Evolutionary conservation across 2,797 vertebrate genomes (phyloP).

Genomic region (Cossypha caffra): DNA sequence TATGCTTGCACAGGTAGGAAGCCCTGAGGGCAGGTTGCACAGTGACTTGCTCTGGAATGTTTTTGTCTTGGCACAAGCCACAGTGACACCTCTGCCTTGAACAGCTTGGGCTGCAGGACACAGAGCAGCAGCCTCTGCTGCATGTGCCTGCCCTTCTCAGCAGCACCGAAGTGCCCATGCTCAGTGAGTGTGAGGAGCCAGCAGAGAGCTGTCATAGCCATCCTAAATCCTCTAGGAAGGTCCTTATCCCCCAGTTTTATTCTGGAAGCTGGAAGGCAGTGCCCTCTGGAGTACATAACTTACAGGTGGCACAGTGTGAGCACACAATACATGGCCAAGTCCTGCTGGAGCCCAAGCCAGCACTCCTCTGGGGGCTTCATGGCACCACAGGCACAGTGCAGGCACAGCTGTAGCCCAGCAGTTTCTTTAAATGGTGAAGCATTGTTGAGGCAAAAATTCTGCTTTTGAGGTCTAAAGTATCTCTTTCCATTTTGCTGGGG

Average conservation of each 20-base stretch:
- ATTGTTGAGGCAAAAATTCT: neutral
- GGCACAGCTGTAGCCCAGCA: neutral
- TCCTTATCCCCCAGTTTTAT: neutral
- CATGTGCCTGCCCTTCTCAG: neutral
- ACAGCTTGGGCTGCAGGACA: neutral
- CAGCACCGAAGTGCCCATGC: rapidly evolving
- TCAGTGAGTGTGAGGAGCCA: neutral
- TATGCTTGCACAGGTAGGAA: neutral
- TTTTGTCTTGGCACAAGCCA: neutral
- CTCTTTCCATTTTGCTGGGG: neutral
- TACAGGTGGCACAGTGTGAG: neutral
- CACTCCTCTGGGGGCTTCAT: neutral
- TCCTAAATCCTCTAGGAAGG: neutral
- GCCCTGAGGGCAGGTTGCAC: neutral
- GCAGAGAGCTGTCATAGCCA: neutral
- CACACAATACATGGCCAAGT: rapidly evolving
- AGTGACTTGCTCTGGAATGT: neutral
- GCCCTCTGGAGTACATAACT: neutral
- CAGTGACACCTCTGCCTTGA: neutral
- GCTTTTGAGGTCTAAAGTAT: neutral
- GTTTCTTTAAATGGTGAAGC: neutral
- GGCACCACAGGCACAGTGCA: rapidly evolving
- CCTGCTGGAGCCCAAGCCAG: neutral
- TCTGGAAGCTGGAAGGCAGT: neutral
- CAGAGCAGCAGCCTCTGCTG: neutral